Percentiles rank a stretch among this genome's conserved stretches.
phyloP scores from a whole-genome alignment of 2,888 invertebrate species.

The Pecten maximus region DNA sequence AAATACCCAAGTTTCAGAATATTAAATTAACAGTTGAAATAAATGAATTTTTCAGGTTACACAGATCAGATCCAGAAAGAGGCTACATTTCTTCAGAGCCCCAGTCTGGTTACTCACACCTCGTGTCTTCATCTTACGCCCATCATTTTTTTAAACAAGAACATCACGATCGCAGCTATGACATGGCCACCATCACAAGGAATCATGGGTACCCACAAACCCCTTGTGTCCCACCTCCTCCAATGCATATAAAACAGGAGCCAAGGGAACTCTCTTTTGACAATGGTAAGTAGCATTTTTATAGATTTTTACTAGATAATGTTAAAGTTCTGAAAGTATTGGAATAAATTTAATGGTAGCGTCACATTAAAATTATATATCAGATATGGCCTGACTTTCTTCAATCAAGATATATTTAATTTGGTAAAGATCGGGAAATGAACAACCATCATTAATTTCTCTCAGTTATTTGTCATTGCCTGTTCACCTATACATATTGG shows the following conservation, averaged over 20 bases:
- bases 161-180: conserved; percentile 67
- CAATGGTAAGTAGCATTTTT: conserved; percentile 61
- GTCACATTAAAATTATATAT: too few species aligned
- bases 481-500: too few species aligned
- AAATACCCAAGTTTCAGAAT: too few species aligned
- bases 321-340: too few species aligned
- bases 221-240: conserved; percentile 56
- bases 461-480: too few species aligned
- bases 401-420: too few species aligned
- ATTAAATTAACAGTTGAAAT: not conserved
- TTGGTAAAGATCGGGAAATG: too few species aligned
- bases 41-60: conserved; percentile 49
- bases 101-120: conserved; percentile 62
- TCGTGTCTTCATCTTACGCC: conserved; percentile 65
- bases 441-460: too few species aligned
- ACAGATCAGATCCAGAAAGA: conserved; percentile 54
- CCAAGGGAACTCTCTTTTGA: conserved; percentile 72
- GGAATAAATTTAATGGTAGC: too few species aligned
- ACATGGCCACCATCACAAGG: conserved; percentile 58
- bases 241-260: conserved; percentile 72
- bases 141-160: conserved; percentile 70
- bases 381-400: too few species aligned
- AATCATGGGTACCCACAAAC: conserved; percentile 67
- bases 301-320: too few species aligned
- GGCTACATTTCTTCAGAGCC: conserved; percentile 58